phyloP scores from a whole-genome alignment of 1,140 invertebrate species.

The Gerris buenoi region DNA sequence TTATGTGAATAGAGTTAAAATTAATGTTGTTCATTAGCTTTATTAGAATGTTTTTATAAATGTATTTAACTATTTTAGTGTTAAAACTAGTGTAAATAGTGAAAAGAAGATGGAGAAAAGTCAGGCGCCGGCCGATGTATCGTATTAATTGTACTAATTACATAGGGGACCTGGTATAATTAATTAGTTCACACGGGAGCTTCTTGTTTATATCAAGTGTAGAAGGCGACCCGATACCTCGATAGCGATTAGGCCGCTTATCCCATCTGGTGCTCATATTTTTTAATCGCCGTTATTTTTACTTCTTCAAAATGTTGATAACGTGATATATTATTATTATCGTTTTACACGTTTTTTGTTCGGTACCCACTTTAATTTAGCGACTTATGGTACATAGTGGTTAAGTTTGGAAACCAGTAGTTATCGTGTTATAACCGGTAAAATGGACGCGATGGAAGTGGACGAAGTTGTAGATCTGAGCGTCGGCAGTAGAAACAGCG shows the following conservation, averaged over 20 bases:
- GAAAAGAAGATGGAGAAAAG: not conserved
- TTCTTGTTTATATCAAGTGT: not conserved
- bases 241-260: not conserved
- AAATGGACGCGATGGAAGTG: not conserved
- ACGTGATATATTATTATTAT: conserved; percentile 15
- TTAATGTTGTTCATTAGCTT: not conserved
- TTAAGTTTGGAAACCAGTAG: too few species aligned
- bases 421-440: not conserved
- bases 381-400: too few species aligned
- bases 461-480: not conserved
- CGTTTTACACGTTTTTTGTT: conserved; percentile 4
- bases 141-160: conserved; percentile 1
- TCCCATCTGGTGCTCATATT: not conserved
- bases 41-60: not conserved
- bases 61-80: not conserved
- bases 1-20: conserved; percentile 3
- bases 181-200: conserved; percentile 3
- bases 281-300: not conserved
- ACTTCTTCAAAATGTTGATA: not conserved
- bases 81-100: not conserved
- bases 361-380: not conserved
- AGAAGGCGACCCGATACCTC: not conserved
- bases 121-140: not conserved
- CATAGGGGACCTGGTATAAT: not conserved
- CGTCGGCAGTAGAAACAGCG: not conserved